Percentiles rank a stretch among this genome's conserved stretches.
These are phyloP conservation scores for Sinopyrophorus schimmeli DNA, from an alignment of 2,888 invertebrate species.

Conservation along the genomic window DNA sequence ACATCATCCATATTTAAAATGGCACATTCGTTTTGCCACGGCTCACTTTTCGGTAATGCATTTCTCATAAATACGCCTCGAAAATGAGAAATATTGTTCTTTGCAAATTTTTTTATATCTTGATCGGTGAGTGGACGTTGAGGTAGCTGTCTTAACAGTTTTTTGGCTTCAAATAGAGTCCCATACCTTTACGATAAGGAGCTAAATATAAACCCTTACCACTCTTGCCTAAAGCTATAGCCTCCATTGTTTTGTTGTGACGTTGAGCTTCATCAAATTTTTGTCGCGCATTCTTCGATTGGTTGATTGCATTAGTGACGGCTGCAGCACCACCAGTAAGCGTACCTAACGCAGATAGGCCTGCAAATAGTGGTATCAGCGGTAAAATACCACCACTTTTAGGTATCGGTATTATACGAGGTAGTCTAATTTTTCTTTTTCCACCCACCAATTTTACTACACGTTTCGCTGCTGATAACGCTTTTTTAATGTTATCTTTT, in stretches of 20 bases:
- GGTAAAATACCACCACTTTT: conserved; percentile 46
- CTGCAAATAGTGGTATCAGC: conserved; percentile 47
- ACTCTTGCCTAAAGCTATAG: conserved; percentile 30
- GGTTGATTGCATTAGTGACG: conserved; percentile 38
- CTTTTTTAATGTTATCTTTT: conserved; percentile 1
- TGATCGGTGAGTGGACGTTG: conserved; percentile 34
- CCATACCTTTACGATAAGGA: conserved; percentile 10
- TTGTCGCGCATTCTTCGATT: conserved; percentile 32
- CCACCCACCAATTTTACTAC: conserved; percentile 1
- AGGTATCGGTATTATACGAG: conserved; percentile 41
- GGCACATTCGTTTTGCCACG: conserved; percentile 37
- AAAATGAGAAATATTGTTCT: conserved; percentile 34
- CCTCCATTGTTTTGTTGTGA: conserved; percentile 40
- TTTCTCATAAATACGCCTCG: conserved; percentile 42
- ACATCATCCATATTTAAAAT: conserved; percentile 44
- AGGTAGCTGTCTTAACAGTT: conserved; percentile 31
- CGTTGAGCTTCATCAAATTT: conserved; percentile 36
- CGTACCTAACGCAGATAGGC: conserved; percentile 40
- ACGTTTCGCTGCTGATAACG: conserved; percentile 2
- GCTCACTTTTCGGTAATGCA: conserved; percentile 5
- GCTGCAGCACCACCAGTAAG: conserved; percentile 35
- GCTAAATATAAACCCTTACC: conserved; percentile 9
- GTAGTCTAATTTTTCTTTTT: conserved; percentile 12
- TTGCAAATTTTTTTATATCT: conserved; percentile 33
- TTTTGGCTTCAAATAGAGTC: conserved; percentile 16